Conservation (phyloP, 35 echinoderm and acorn worm genomes). For the Apostichopus californicus region DNA sequence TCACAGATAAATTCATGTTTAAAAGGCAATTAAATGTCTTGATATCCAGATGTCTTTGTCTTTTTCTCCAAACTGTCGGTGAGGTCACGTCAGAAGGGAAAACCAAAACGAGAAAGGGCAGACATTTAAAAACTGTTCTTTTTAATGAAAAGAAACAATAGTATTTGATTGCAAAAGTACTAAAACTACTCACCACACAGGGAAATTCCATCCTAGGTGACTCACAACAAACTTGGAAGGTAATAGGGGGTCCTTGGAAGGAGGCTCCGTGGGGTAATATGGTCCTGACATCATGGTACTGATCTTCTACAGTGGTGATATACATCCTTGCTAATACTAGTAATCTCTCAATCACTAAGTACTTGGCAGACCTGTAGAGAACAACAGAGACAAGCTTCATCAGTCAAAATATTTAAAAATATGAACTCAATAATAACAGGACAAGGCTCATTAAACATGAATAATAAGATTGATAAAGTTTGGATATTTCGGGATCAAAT, state of each 20-base stretch:
- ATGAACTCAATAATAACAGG: too few species aligned
- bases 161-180: neutral
- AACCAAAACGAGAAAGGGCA: neutral
- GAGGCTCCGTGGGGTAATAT: constrained; percentile 96
- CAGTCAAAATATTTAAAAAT: too few species aligned
- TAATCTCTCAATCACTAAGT: constrained; percentile 89
- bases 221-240: constrained; percentile 88
- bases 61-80: neutral
- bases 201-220: constrained; percentile 88
- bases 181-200: constrained; percentile 71
- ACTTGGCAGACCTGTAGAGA: constrained; percentile 72
- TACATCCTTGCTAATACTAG: constrained; percentile 88
- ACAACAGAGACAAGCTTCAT: neutral
- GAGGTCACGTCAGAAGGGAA: neutral
- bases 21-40: constrained; percentile 2
- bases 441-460: too few species aligned
- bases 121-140: neutral
- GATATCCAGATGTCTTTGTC: neutral
- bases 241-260: constrained; percentile 95
- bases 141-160: neutral
- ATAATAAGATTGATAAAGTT: too few species aligned
- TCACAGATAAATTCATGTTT: too few species aligned
- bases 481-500: too few species aligned
- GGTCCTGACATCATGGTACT: constrained; percentile 70
- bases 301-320: constrained; percentile 93